Conservation (phyloP, 2,113 vertebrate species). For the Elephas maximus region DNA sequence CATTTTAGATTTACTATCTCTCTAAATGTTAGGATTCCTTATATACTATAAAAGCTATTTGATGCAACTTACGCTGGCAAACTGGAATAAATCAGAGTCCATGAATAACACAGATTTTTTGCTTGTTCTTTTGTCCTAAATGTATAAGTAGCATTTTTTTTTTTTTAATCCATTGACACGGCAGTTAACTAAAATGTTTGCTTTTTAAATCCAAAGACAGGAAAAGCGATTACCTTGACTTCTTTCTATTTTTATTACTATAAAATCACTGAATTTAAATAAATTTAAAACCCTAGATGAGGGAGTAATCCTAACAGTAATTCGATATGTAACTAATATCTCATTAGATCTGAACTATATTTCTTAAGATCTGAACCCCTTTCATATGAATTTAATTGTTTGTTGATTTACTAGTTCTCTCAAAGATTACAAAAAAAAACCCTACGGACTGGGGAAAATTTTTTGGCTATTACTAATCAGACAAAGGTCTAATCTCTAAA, state of each 20-base stretch:
- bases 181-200: background rate
- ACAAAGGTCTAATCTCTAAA: too few relatives aligned
- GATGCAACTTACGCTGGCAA: background rate
- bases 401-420: background rate
- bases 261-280: background rate
- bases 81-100: background rate
- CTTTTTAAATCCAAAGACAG: slow-evolving; percentile 52
- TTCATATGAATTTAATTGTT: background rate
- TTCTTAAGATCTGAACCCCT: slow-evolving; percentile 38
- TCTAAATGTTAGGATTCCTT: background rate
- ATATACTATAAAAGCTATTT: background rate
- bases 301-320: background rate
- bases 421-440: background rate
- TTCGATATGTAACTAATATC: background rate
- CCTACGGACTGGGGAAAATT: too few relatives aligned
- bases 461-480: too few relatives aligned
- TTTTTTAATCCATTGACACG: slow-evolving; percentile 33
- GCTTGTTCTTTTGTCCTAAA: background rate
- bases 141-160: slow-evolving; percentile 2
- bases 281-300: background rate
- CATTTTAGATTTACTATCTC: slow-evolving; percentile 36
- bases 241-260: background rate
- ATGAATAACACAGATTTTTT: background rate
- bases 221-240: background rate
- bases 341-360: background rate